Evolutionary conservation across 2,113 vertebrate genomes (phyloP).

Genomic region (Lipophrys pholis): DNA sequence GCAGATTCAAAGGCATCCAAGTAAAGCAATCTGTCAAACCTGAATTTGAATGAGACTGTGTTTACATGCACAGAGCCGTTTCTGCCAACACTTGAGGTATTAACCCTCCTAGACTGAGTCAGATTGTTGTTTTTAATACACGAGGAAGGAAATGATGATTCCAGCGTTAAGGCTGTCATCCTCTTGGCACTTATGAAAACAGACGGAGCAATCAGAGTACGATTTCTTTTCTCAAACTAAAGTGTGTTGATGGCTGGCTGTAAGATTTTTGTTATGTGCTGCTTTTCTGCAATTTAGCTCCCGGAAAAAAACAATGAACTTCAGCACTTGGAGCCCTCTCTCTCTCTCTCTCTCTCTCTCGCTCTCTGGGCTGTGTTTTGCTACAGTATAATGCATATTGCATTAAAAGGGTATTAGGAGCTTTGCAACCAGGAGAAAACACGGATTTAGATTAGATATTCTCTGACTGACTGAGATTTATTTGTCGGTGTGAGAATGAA

Average conservation of each 20-base stretch:
- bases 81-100: constrained; percentile 36
- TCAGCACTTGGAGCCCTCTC: constrained; percentile 7
- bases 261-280: not conserved
- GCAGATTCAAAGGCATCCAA: not conserved
- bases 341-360: constrained; percentile 22
- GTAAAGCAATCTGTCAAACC: constrained; percentile 15
- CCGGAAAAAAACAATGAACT: constrained; percentile 2
- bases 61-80: constrained; percentile 31
- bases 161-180: constrained; percentile 36
- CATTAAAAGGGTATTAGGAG: constrained; percentile 54
- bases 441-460: constrained; percentile 42
- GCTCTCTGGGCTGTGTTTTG: constrained; percentile 25
- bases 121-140: constrained; percentile 30
- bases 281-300: constrained; percentile 7
- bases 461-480: constrained; percentile 33
- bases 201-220: not conserved
- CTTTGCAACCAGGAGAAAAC: constrained; percentile 53
- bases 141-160: constrained; percentile 27
- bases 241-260: constrained; percentile 6
- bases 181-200: constrained; percentile 43
- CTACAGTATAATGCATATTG: constrained; percentile 33
- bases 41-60: constrained; percentile 1
- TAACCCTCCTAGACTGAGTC: constrained; percentile 34
- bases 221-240: constrained; percentile 5
- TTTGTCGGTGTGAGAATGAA: constrained; percentile 41